A percentile compares a stretch with the other conserved stretches of the same genome.
Conservation (phyloP, 2,797 vertebrate genomes). For the Spheniscus humboldti region DNA sequence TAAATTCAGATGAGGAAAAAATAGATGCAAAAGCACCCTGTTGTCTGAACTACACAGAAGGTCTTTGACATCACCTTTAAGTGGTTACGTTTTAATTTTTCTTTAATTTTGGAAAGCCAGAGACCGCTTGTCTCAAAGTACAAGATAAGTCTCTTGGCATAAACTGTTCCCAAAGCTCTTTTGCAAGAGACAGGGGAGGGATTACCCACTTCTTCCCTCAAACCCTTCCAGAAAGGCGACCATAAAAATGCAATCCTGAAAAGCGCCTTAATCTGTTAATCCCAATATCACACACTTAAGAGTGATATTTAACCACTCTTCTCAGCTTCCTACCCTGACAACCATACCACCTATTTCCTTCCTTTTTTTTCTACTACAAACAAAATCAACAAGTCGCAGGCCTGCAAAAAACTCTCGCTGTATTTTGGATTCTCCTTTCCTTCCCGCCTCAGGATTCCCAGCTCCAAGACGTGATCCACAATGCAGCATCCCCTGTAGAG, state of each 20-base stretch:
- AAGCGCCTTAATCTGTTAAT: not conserved
- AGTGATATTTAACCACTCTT: not conserved
- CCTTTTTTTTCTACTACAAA: not conserved
- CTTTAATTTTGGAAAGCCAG: not conserved
- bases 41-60: not conserved
- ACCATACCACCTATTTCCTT: not conserved
- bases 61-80: not conserved
- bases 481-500: not conserved
- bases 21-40: not conserved
- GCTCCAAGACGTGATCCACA: fast-evolving
- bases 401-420: not conserved
- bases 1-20: not conserved
- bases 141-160: not conserved
- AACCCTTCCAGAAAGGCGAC: not conserved
- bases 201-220: not conserved
- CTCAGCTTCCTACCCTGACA: not conserved
- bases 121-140: not conserved
- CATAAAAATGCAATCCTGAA: not conserved
- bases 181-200: not conserved
- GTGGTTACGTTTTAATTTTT: not conserved
- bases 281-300: not conserved
- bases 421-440: not conserved
- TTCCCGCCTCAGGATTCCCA: not conserved
- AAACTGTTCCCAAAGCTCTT: not conserved
- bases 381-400: not conserved